A percentile compares a stretch with the other conserved stretches of the same genome.
Evolutionary conservation across 2,113 vertebrate species (phyloP).

Genomic region (Heterochromis multidens): DNA sequence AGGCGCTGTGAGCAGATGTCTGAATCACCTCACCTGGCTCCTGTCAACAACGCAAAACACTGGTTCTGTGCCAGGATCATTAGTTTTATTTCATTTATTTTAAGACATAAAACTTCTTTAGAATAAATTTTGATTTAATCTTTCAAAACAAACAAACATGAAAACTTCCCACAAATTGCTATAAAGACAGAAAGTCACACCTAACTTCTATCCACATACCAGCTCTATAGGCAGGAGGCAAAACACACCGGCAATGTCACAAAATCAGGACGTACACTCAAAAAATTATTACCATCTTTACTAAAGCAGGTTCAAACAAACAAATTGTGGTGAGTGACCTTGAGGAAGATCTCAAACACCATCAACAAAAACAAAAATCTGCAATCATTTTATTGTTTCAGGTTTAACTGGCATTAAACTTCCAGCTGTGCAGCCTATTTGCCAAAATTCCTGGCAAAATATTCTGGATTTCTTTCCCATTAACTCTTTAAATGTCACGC

Average conservation of each 20-base stretch:
- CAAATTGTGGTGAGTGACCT: background rate
- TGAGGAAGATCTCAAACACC: background rate
- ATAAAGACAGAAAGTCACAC: background rate
- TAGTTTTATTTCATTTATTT: background rate
- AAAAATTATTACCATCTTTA: background rate
- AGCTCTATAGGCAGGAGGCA: background rate
- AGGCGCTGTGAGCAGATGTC: slow-evolving; percentile 2
- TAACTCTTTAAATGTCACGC: background rate
- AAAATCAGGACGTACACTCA: background rate
- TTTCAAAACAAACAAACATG: too few species aligned
- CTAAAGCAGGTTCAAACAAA: background rate
- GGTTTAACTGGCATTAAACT: background rate
- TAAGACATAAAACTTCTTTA: background rate
- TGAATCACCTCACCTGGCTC: background rate
- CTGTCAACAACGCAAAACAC: background rate
- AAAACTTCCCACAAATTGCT: background rate
- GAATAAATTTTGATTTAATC: background rate
- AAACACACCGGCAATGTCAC: background rate
- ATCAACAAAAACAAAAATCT: background rate
- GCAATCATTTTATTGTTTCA: background rate
- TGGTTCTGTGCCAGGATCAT: background rate
- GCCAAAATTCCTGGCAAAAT: background rate
- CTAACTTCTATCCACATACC: background rate
- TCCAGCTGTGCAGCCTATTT: background rate
- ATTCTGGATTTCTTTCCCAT: background rate